Evolutionary conservation across 1,140 invertebrate genomes (phyloP), one percentile per base, ranked within the genome.

Genomic region (Papilio aristodemus): DNA sequence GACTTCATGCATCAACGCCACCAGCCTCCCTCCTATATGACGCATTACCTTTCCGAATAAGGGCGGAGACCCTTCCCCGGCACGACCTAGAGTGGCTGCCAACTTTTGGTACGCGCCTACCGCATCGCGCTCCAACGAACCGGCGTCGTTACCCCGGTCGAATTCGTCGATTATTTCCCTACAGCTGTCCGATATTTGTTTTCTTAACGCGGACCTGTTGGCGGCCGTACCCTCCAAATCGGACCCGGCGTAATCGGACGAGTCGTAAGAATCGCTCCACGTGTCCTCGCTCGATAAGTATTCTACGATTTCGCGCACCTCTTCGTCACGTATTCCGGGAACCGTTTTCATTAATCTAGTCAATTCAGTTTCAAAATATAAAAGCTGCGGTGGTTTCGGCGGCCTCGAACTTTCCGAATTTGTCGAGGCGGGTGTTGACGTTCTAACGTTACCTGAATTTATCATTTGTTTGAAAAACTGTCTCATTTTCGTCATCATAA

Each of bases 401-500:
- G 93, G 93, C 39, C 92, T 93, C 88, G 94, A 71, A 85, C 85
- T 82, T 90, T 92, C 71, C 73, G 94, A 92, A 88, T 94, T 90
- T 0, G 86, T 71, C 38, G 93, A 93, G 10, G 93, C 92, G 2
- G 93, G 91, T 13, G 91, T 93, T 0, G 94, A 92, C 8, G 93
- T 93, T 81, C 72, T 92, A 0, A 93, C 93, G 79, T 94, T 94
- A 5, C 93, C 93, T 0, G 93, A 93, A 43, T 94, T 95, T 0
- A 97, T 94, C 93, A 97, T 95, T 22, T 96, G 97, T 86, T 97
- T 97, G 85, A 97, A 97, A 84, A 97, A 97, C 74, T 97, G 96
- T 4, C 96, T 92, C 96, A 98, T 97, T 91, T 97, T 97, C 9
- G 95, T 96, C 97, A 98, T 97, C 97, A 98, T 98, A 8, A 97